A percentile compares a stretch with the other conserved stretches of the same genome.
Evolutionary conservation across 92 coral and sea anemone species (phyloP).

Genomic region (Plumapathes pennacea): DNA sequence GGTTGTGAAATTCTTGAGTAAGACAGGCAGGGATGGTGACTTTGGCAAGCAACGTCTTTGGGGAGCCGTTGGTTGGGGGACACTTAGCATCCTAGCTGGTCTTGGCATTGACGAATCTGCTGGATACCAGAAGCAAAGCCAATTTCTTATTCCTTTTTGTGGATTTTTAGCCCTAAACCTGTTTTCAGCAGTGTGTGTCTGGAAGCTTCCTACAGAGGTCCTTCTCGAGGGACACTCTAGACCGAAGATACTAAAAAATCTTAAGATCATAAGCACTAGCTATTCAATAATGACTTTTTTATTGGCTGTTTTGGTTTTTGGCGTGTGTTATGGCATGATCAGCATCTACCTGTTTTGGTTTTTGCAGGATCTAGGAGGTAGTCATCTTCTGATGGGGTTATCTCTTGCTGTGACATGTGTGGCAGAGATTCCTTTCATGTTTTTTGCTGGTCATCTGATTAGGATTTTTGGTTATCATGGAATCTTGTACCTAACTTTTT

Average conservation of each 20-base stretch:
- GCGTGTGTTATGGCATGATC: conserved; percentile 24
- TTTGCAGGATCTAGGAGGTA: conserved; percentile 39
- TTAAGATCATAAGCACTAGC: conserved; percentile 20
- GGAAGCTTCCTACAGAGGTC: conserved; percentile 30
- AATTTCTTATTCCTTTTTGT: conserved; percentile 38
- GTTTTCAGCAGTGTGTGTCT: conserved; percentile 13
- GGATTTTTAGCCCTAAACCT: conserved; percentile 13
- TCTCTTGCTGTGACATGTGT: conserved; percentile 39
- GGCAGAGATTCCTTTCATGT: conserved; percentile 51
- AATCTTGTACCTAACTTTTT: conserved; percentile 40
- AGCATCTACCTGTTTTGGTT: conserved; percentile 37
- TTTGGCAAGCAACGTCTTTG: conserved; percentile 20
- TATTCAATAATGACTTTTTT: conserved; percentile 29
- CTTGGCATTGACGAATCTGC: conserved; percentile 33
- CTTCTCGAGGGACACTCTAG: conserved; percentile 22
- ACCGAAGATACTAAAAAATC: conserved; percentile 24
- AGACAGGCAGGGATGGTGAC: conserved; percentile 15
- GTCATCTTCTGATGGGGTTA: conserved; percentile 51
- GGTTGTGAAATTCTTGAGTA: conserved; percentile 11
- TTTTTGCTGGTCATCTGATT: conserved; percentile 44
- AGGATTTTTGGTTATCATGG: conserved; percentile 34
- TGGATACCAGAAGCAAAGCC: conserved; percentile 9
- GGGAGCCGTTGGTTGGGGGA: conserved; percentile 18
- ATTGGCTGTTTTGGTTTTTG: conserved; percentile 40
- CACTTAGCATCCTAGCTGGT: conserved; percentile 32